Conservation (phyloP, 2,113 vertebrate species). For the Protobothrops flavoviridis region DNA sequence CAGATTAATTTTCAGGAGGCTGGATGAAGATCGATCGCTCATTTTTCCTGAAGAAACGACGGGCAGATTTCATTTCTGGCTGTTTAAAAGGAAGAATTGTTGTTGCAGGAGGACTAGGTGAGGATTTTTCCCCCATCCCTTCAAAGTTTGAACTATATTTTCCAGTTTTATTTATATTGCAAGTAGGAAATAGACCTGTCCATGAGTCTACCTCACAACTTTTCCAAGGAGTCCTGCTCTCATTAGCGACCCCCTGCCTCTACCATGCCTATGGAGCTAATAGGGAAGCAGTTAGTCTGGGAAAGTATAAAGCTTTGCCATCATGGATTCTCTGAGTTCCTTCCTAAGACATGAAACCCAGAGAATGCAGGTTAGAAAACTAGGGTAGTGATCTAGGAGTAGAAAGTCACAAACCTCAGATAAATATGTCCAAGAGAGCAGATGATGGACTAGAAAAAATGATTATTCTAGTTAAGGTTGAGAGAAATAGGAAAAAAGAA, state of each 20-base stretch:
- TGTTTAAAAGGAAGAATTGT: constrained; percentile 85
- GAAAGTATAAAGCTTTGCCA: neutral
- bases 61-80: constrained; percentile 91
- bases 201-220: neutral
- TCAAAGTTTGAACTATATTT: neutral
- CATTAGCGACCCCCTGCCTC: too few species aligned
- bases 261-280: neutral
- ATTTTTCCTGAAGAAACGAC: constrained; percentile 87
- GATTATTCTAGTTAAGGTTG: neutral
- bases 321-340: neutral
- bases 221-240: neutral
- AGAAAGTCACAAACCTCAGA: neutral
- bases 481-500: neutral
- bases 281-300: neutral
- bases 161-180: neutral
- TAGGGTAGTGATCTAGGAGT: neutral
- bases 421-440: neutral
- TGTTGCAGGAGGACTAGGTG: constrained; percentile 92
- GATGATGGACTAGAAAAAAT: neutral
- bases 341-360: neutral
- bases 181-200: neutral
- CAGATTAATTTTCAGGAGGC: constrained; percentile 68
- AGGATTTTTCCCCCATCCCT: constrained; percentile 24
- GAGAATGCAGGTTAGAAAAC: neutral
- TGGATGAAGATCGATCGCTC: constrained; percentile 93